Evolutionary conservation across 2,113 vertebrate genomes (phyloP), one percentile per base, ranked within the genome.

Genomic region (Gobio gobio): DNA sequence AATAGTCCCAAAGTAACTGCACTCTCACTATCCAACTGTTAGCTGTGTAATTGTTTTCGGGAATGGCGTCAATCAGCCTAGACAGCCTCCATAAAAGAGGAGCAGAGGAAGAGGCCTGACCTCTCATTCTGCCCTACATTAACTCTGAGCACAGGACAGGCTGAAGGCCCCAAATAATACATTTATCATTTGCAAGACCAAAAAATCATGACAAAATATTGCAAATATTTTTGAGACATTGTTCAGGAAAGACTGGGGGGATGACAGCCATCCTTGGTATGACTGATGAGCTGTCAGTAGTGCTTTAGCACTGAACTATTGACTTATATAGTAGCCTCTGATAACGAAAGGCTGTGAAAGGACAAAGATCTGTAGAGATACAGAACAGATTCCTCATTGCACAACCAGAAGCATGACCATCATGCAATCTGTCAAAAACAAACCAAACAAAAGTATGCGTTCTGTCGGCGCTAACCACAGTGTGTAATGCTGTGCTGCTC

Each of bases 41-140:
- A 87, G 18, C 89, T 74, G 87, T 89, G 85, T 92, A 92, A 93
- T 87, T 87, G 88, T 76, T 91, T 85, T 87, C 88, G 92, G 88
- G 5, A 83, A 88, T 90, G 90, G 88, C 70, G 89, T 92, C 90
- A 90, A 84, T 90, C 81, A 90, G 89, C 87, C 36, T 45, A 87
- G 83, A 81, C 77, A 72, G 85, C 74, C 59, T 18, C 82, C 85
- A 77, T 83, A 83, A 87, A 90, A 86, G 24, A 49, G 10, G 10
- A 72, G 59, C 51, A 58, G 74, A 87, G 76, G 88, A 89, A 89
- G 82, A 61, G 81, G 80, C 77, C 87, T 40, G 85, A 85, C 84
- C 85, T 86, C 36, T 88, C 68, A 22, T 83, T 86, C 61, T 88
- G 24, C 51, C 76, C 59, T 80, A n/a, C 13, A 36, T 6, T 24